phyloP scores from a whole-genome alignment of 2,113 vertebrate genomes.

The Sterrhoptilus dennistouni region DNA sequence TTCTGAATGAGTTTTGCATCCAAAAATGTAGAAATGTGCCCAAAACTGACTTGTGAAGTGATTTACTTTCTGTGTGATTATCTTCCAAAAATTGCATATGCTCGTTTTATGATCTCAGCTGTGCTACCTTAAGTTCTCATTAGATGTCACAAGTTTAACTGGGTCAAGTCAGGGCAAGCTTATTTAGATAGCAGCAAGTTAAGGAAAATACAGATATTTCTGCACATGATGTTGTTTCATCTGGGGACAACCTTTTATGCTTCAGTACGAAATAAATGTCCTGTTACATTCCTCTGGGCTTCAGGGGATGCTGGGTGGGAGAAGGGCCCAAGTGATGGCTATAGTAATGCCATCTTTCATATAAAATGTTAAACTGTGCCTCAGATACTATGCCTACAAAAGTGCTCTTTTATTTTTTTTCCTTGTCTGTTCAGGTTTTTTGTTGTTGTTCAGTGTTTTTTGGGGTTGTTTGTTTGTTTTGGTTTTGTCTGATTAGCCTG shows the following conservation, averaged over 20 bases:
- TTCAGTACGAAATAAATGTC: not conserved
- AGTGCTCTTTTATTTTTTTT: not conserved
- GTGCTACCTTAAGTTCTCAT: constrained; percentile 39
- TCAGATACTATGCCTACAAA: not conserved
- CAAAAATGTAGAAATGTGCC: constrained; percentile 45
- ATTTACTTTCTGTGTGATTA: constrained; percentile 43
- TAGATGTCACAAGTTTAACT: constrained; percentile 40
- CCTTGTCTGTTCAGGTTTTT: not conserved
- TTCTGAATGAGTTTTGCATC: constrained; percentile 58
- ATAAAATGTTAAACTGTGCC: not conserved
- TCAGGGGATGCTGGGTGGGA: not conserved
- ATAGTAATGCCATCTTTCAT: not conserved
- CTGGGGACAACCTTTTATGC: not conserved
- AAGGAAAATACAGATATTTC: not conserved
- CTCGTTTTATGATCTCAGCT: constrained; percentile 49
- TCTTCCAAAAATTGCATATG: constrained; percentile 29
- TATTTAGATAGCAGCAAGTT: constrained; percentile 16
- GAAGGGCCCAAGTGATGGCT: not conserved
- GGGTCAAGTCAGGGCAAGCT: constrained; percentile 33
- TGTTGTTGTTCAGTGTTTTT: not conserved
- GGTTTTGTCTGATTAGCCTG: not conserved
- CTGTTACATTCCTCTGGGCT: not conserved
- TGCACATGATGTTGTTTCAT: not conserved
- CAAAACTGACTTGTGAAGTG: constrained; percentile 34
- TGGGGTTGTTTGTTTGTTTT: not conserved